A percentile compares a stretch with the other conserved stretches of the same genome.
Conservation (phyloP, 2,888 invertebrate genomes). For the Sycophila texana region DNA sequence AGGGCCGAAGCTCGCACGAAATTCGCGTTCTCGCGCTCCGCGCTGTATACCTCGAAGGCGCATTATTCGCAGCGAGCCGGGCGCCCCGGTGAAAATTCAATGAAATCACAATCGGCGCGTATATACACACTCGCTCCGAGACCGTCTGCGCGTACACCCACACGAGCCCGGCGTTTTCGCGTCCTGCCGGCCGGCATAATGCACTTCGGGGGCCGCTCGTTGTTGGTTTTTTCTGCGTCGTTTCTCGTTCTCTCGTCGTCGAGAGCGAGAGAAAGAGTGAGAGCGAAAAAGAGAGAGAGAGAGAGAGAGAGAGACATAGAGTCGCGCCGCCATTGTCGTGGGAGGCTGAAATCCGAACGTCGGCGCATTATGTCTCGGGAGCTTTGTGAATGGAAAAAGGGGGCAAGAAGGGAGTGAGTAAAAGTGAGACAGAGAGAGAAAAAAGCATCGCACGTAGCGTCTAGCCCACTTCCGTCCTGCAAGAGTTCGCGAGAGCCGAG, state of each 20-base stretch:
- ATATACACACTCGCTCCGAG: not conserved
- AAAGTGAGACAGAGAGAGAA: conserved; percentile 53
- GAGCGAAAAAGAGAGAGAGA: conserved; percentile 4
- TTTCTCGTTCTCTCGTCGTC: conserved; percentile 32
- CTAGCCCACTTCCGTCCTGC: conserved; percentile 64
- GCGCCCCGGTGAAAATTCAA: conserved; percentile 10
- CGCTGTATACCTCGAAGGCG: not conserved
- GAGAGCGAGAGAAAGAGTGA: not conserved
- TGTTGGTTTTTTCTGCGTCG: conserved; percentile 58
- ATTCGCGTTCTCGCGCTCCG: not conserved
- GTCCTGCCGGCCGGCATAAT: conserved; percentile 65
- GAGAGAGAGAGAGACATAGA: conserved; percentile 12
- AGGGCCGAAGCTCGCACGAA: not conserved
- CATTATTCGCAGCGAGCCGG: not conserved
- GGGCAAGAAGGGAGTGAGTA: conserved; percentile 29
- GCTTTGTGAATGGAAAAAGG: conserved; percentile 58
- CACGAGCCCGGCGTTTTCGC: conserved; percentile 57
- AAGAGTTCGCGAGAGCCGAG: conserved; percentile 42
- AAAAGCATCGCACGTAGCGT: conserved; percentile 57
- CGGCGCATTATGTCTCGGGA: conserved; percentile 56
- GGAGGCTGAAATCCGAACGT: conserved; percentile 72
- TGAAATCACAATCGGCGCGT: conserved; percentile 2
- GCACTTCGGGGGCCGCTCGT: conserved; percentile 60
- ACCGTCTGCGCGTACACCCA: not conserved
- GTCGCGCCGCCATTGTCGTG: conserved; percentile 70